These are phyloP conservation scores for Yponomeuta plumbellus DNA, from an alignment of 2,888 invertebrate genomes.

Conservation along the genomic window DNA sequence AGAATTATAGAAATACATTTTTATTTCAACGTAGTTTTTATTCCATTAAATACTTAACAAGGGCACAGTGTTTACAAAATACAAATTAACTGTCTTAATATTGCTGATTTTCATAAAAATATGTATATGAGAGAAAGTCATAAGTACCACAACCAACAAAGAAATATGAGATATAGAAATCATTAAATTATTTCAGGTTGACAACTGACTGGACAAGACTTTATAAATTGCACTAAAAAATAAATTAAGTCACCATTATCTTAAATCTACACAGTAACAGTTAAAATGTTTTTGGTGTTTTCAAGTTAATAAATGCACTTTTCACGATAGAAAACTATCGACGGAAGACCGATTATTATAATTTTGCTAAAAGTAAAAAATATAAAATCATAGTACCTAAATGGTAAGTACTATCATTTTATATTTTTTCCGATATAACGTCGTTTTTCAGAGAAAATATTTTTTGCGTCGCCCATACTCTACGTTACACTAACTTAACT, in stretches of 20 bases:
- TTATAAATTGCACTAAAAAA: background rate
- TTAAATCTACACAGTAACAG: conserved; percentile 29
- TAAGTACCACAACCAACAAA: background rate
- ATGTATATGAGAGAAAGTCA: background rate
- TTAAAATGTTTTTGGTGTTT: conserved; percentile 19
- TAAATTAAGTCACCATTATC: background rate
- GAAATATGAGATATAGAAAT: background rate
- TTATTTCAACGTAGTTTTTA: conserved; percentile 66
- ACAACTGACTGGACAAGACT: background rate
- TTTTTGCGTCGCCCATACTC: conserved; percentile 55
- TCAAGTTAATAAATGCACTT: conserved; percentile 59
- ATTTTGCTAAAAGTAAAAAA: too few species aligned
- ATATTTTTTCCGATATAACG: too few species aligned
- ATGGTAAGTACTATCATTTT: too few species aligned
- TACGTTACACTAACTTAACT: background rate
- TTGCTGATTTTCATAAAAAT: too few species aligned
- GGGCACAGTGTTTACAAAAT: conserved; percentile 41
- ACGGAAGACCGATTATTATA: background rate
- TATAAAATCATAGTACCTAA: too few species aligned
- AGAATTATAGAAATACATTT: background rate
- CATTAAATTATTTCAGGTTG: too few species aligned
- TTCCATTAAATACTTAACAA: conserved; percentile 70
- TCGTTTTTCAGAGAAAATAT: conserved; percentile 19
- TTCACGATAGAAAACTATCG: conserved; percentile 51
- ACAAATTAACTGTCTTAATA: conserved; percentile 24